Base-by-base conservation (phyloP, 2,113 vertebrate genomes). In the Chascanopsetta lugubris region DNA sequence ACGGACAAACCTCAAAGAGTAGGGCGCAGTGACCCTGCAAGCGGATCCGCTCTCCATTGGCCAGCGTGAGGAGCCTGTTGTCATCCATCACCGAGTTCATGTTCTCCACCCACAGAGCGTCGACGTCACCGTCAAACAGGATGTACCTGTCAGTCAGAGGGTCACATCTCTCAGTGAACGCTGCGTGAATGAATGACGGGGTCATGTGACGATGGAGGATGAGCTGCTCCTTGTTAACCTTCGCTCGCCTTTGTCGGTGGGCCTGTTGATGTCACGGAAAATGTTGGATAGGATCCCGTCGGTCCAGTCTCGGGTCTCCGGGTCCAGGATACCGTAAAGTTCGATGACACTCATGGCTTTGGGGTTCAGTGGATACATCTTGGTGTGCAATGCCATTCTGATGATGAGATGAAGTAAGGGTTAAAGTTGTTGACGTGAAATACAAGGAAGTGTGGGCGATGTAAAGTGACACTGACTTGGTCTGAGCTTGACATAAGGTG, bases 31-130 rank as follows among this genome's bases (percentile, higher is more conserved):
- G 95, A 0, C 71, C 56, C 78, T 98, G 96, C 6, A 99, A 93
- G 26, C 96, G 93, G 36, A 99, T 98, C 61, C 97, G 91, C 70
- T 99, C 97, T 9, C 97, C 97, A 0, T 98, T 99, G 64, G 97
- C 96, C 79, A 99, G 75, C 0, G 97, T 99, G 85, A 99, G 62
- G 58, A 99, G 88, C 76, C 93, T 98, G 88, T 99, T 99, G 88
- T 99, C 97, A 20, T 99, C 97, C 97, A 99, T 99, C 67, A 99
- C 97, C 0, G 97, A 99, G 86, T 99, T 99, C 97, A 99, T 99
- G 83, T 98, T 99, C 79, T 99, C 97, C 3, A 99, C 96, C 97
- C 97, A 99, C 9, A 98, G 89, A 27, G 97, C 95, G 53, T 99
- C 97, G 60, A 99, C 97, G 12, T 99, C 97, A 1, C 97, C 97